Conservation (phyloP, 2,113 vertebrate species). For the Centropus unirufus region DNA sequence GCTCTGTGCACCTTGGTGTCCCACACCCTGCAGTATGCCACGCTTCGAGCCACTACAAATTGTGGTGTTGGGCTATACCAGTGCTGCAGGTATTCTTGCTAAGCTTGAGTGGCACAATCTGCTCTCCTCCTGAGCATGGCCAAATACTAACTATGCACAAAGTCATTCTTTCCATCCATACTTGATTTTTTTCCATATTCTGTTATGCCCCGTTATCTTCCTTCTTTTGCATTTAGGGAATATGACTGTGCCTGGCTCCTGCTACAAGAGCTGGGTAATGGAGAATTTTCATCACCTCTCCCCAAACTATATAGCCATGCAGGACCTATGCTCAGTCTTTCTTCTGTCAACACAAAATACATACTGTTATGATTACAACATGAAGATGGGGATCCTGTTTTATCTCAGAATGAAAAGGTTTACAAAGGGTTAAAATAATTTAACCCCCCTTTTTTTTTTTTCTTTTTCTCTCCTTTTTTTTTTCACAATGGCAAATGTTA, state of each 20-base stretch:
- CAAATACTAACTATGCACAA: fast-evolving
- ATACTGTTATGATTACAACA: conserved; percentile 47
- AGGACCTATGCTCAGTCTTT: conserved; percentile 27
- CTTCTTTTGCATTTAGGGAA: neutral
- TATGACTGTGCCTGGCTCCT: neutral
- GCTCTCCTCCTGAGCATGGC: neutral
- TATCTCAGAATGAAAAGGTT: conserved; percentile 58
- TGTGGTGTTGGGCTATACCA: fast-evolving
- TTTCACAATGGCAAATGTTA: conserved; percentile 67
- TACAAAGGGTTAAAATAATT: conserved; percentile 75
- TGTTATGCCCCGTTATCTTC: neutral
- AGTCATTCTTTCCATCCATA: neutral
- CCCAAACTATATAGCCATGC: neutral
- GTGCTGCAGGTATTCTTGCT: neutral
- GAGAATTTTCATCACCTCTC: conserved; percentile 59
- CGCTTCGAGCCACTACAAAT: fast-evolving
- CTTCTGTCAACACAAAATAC: conserved; percentile 41
- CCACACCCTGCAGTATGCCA: fast-evolving
- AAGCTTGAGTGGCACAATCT: neutral
- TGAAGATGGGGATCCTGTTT: conserved; percentile 54
- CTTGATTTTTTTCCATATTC: conserved; percentile 34
- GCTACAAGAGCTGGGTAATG: conserved; percentile 19
- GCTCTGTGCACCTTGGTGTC: neutral
- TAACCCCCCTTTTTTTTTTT: conserved; percentile 17
- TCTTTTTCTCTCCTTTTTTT: neutral